phyloP scores from a whole-genome alignment of 2,113 vertebrate genomes.

The Aegithalos caudatus region DNA sequence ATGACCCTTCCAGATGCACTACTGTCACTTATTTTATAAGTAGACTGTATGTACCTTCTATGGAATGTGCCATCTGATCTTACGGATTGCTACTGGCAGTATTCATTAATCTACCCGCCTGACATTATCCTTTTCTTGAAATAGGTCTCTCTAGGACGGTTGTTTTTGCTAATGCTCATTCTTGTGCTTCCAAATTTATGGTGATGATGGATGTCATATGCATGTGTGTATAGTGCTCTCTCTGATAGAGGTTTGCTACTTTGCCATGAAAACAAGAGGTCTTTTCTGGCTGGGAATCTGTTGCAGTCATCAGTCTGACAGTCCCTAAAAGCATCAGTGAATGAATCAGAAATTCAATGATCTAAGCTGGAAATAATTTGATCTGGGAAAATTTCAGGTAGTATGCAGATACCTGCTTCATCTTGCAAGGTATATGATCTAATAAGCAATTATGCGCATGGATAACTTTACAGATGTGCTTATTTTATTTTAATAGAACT shows the following conservation, averaged over 20 bases:
- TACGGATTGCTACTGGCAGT: not conserved
- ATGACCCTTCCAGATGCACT: not conserved
- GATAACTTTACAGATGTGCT: not conserved
- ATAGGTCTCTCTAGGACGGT: not conserved
- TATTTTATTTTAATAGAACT: not conserved
- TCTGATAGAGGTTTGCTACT: not conserved
- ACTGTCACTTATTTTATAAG: not conserved
- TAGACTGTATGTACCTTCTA: not conserved
- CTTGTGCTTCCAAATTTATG: not conserved
- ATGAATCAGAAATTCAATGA: not conserved
- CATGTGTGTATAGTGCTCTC: not conserved
- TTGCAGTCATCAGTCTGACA: not conserved
- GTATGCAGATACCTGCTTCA: not conserved
- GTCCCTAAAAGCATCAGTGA: not conserved
- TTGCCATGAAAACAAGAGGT: not conserved
- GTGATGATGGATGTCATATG: not conserved
- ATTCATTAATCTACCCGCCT: not conserved
- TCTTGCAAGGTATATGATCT: not conserved
- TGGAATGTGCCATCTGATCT: not conserved
- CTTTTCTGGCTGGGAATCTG: not conserved
- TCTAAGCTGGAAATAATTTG: not conserved
- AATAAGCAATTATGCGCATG: not conserved
- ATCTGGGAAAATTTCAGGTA: not conserved
- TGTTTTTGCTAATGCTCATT: not conserved
- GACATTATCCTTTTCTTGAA: not conserved